Evolutionary conservation across 2,113 vertebrate genomes (phyloP), one percentile per base, ranked within the genome.

Genomic region (Entosphenus tridentatus): DNA sequence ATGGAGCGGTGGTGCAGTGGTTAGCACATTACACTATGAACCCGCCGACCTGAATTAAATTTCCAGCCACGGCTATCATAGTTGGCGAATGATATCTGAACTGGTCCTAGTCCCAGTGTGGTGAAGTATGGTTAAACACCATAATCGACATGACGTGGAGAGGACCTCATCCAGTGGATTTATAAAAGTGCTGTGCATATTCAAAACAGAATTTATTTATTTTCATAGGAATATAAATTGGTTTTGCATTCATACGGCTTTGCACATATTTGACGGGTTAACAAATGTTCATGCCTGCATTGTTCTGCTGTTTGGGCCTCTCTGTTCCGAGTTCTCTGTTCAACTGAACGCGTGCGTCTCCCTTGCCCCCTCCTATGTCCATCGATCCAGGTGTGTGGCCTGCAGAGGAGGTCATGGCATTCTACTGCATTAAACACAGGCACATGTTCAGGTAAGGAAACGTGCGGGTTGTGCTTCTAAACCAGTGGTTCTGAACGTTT

Each of bases 391-490:
- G 92, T 83, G 81, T 96, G 77, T 96, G 92, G 92, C 92, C 92
- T 0, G 88, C 92, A 70, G 92, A 96, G 81, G 92, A 96, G 78
- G 88, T 90, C 71, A 80, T 95, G 82, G 89, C 92, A 75, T 85
- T 92, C 80, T 96, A 93, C 81, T 93, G 88, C 79, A 81, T 96
- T 72, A 86, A 85, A 82, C 87, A 90, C 75, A 80, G 75, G 21
- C 77, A 83, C 74, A 78, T 78, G 71, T 96, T 96, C 86, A 89
- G 83, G 92, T 96, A 82, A 76, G 68, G 77, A 72, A 70, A 69
- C 74, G 70, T 75, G 78, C 76, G 72, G 67, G 71, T 39, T 39
- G 39, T 7, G 39, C 39, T 39, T 39, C 39, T 39, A 76, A 72
- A 71, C 70, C 72, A 21, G 73, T 71, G 39, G 39, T 39, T 39